Percentiles rank a stretch among this genome's conserved stretches.
These are phyloP conservation scores for Augochlorella aurata DNA, from an alignment of 2,888 invertebrate genomes.

Conservation along the genomic window DNA sequence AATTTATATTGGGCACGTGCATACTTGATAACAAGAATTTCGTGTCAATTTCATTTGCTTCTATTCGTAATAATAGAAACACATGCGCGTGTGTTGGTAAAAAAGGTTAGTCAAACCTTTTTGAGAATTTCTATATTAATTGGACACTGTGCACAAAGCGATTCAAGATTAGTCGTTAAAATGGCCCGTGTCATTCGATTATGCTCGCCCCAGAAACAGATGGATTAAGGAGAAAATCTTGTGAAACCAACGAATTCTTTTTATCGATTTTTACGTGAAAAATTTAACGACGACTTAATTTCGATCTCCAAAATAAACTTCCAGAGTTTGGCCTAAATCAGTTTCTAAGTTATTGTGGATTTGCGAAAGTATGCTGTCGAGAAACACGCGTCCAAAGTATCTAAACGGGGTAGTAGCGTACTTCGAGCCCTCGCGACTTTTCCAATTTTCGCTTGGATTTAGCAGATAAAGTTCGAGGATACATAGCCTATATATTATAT, in stretches of 20 bases:
- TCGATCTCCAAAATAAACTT: neutral
- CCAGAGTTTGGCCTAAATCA: neutral
- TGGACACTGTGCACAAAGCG: too few relatives aligned
- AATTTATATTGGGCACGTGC: neutral
- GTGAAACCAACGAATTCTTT: too few relatives aligned
- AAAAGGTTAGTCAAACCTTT: too few relatives aligned
- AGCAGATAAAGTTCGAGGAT: neutral
- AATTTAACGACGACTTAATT: neutral
- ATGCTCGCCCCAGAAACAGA: too few relatives aligned
- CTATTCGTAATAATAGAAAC: too few relatives aligned
- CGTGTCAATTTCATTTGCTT: too few relatives aligned
- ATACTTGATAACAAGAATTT: too few relatives aligned
- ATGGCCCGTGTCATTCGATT: too few relatives aligned
- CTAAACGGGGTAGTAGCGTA: neutral
- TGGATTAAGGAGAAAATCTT: too few relatives aligned
- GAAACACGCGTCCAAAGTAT: neutral
- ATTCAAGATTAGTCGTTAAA: too few relatives aligned
- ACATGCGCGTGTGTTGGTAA: too few relatives aligned
- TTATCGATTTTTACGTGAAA: neutral
- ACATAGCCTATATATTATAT: neutral
- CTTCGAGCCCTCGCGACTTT: neutral
- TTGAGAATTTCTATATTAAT: too few relatives aligned
- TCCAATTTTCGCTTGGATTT: neutral
- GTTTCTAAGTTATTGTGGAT: neutral
- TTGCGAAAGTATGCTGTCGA: neutral